Percentiles rank a stretch among this genome's conserved stretches.
These are phyloP conservation scores for Papilio elwesi DNA, from an alignment of 2,888 invertebrate genomes.

Conservation along the genomic window DNA sequence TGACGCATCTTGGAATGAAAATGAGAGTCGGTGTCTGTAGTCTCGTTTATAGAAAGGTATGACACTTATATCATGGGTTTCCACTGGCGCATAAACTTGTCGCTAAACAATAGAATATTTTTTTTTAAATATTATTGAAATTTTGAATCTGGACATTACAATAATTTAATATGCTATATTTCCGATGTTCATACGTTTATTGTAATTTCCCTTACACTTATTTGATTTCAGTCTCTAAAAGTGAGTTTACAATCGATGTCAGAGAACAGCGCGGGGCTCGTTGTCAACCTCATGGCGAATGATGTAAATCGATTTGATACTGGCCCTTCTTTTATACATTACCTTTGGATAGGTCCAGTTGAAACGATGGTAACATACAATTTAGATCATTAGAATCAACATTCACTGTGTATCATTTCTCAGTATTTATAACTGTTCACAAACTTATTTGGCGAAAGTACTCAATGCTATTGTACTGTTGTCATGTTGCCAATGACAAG, in stretches of 20 bases:
- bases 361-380: constrained; percentile 82
- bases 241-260: constrained; percentile 73
- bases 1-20: constrained; percentile 92
- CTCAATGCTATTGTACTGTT: background rate
- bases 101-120: too few species aligned
- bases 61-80: background rate
- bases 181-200: background rate
- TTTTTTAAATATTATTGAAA: too few species aligned
- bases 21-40: constrained; percentile 92
- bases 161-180: background rate
- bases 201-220: background rate
- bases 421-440: background rate
- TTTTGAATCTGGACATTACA: too few species aligned
- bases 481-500: background rate
- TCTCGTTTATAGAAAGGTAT: constrained; percentile 93
- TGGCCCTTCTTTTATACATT: constrained; percentile 87
- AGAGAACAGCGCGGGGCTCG: constrained; percentile 75
- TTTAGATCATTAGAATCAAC: background rate
- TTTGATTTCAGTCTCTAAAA: constrained; percentile 67
- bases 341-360: constrained; percentile 89
- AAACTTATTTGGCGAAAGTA: background rate
- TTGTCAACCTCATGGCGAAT: constrained; percentile 87
- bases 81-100: background rate
- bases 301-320: constrained; percentile 91
- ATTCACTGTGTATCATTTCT: background rate